These are phyloP conservation scores for Rhingia campestris DNA, from an alignment of 2,888 invertebrate species.

Conservation along the genomic window DNA sequence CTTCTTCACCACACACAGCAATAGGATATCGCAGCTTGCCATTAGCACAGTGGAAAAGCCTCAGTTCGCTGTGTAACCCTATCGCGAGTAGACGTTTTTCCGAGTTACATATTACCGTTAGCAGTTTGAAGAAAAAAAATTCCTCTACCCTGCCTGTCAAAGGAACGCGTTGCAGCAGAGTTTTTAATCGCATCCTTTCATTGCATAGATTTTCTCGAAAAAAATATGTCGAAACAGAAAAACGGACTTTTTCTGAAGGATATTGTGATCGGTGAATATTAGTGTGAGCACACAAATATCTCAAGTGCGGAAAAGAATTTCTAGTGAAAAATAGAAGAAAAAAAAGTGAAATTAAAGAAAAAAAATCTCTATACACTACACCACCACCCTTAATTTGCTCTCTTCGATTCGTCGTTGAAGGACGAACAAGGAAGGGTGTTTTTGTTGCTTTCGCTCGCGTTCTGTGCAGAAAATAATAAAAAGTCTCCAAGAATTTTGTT, in stretches of 20 bases:
- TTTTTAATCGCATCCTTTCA: conserved; percentile 21
- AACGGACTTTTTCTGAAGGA: conserved; percentile 17
- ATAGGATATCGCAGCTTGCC: background rate
- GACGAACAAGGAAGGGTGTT: conserved; percentile 36
- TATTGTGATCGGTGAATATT: conserved; percentile 5
- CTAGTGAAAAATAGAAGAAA: conserved; percentile 26
- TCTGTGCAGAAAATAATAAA: conserved; percentile 28
- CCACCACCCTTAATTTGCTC: conserved; percentile 68
- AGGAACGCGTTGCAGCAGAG: conserved; percentile 56
- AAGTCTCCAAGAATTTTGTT: conserved; percentile 37
- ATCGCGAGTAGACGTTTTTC: conserved; percentile 79
- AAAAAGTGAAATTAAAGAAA: conserved; percentile 54
- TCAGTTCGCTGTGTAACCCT: conserved; percentile 81
- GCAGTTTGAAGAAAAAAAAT: conserved; percentile 10
- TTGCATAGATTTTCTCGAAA: conserved; percentile 22
- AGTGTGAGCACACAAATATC: background rate
- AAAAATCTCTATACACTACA: conserved; percentile 70
- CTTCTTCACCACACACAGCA: conserved; percentile 36
- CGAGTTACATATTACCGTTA: conserved; percentile 45
- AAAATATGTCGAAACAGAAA: conserved; percentile 16
- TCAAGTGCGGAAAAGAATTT: background rate
- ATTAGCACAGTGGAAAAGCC: conserved; percentile 63
- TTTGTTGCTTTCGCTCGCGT: conserved; percentile 13
- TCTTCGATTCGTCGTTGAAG: conserved; percentile 44
- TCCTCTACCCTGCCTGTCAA: conserved; percentile 8